These are phyloP conservation scores for Callocephalon fimbriatum DNA, from an alignment of 2,113 vertebrate genomes.

Conservation along the genomic window DNA sequence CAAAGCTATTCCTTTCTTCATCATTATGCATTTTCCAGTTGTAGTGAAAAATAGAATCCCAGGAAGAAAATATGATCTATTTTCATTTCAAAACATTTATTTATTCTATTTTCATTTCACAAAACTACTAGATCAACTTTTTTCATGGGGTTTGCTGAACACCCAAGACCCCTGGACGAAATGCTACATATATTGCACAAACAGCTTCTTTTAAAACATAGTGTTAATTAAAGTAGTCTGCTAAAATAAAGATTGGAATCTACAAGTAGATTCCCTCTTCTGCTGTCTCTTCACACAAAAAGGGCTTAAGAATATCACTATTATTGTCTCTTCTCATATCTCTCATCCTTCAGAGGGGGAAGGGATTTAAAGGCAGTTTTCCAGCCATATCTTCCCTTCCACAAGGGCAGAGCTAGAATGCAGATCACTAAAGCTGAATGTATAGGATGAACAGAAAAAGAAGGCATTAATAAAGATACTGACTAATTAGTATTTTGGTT, in stretches of 20 bases:
- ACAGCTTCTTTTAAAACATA: not conserved
- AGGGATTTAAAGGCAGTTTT: not conserved
- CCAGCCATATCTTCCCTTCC: not conserved
- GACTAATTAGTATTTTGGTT: not conserved
- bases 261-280: not conserved
- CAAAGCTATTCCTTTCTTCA: not conserved
- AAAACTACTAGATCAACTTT: not conserved
- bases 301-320: not conserved
- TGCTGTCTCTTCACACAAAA: not conserved
- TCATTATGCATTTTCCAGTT: not conserved
- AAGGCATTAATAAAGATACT: not conserved
- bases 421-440: not conserved
- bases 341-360: not conserved
- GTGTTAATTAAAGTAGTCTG: not conserved
- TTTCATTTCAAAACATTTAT: not conserved
- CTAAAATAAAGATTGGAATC: not conserved
- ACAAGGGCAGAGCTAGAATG: not conserved
- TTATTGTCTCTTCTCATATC: not conserved
- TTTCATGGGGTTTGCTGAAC: not conserved
- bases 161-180: not conserved
- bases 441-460: not conserved
- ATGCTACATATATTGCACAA: not conserved
- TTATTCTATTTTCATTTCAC: too few relatives aligned
- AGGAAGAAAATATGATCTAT: not conserved
- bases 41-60: not conserved